Conservation (phyloP, 2,888 invertebrate species). For the Clostera curtula region DNA sequence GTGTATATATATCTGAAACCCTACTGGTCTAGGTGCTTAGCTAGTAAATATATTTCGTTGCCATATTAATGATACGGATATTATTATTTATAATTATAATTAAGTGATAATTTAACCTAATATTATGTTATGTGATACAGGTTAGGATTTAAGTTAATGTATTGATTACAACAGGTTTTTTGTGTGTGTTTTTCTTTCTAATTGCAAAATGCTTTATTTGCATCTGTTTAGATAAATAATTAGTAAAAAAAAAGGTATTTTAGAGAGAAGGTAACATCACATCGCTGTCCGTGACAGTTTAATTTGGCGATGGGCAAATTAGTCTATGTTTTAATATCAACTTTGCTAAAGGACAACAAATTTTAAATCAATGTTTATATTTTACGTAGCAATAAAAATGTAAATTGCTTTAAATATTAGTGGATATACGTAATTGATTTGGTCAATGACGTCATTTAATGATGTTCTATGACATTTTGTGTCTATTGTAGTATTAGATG, state of each 20-base stretch:
- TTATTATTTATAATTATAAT: slow-evolving; percentile 66
- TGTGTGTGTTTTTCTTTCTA: slow-evolving; percentile 6
- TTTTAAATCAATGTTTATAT: slow-evolving; percentile 22
- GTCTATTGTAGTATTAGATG: slow-evolving; percentile 39
- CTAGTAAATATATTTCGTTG: slow-evolving; percentile 70
- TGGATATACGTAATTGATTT: slow-evolving; percentile 27
- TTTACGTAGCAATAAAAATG: slow-evolving; percentile 36
- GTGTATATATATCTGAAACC: slow-evolving; percentile 65
- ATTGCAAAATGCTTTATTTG: slow-evolving; percentile 15
- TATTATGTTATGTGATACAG: slow-evolving; percentile 67
- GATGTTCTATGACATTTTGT: slow-evolving; percentile 35
- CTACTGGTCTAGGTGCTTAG: slow-evolving; percentile 69
- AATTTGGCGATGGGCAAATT: no score
- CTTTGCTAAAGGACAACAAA: slow-evolving; percentile 7
- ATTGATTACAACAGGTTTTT: slow-evolving; percentile 13
- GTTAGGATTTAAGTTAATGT: slow-evolving; percentile 42
- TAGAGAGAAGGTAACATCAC: no score
- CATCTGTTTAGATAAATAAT: slow-evolving; percentile 4
- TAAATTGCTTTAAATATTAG: slow-evolving; percentile 42
- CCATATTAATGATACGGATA: slow-evolving; percentile 72
- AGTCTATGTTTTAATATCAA: no score
- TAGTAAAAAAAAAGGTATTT: no score
- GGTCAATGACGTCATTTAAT: slow-evolving; percentile 45
- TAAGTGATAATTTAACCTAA: slow-evolving; percentile 66
- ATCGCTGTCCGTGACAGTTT: no score